Evolutionary conservation across 2,888 invertebrate genomes (phyloP).

Genomic region (Falcaria lacertinaria): DNA sequence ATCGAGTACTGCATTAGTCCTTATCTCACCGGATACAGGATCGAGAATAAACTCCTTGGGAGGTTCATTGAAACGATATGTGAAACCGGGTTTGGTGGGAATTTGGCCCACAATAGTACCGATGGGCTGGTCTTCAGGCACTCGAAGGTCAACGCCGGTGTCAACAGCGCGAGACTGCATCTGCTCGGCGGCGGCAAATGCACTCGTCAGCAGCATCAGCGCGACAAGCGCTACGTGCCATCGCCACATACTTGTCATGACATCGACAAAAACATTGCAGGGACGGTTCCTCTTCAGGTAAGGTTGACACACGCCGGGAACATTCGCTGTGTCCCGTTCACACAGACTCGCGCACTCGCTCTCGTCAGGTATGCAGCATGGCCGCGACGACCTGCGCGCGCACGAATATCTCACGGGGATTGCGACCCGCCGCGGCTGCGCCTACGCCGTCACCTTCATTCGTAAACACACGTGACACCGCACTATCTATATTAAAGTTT

Average conservation of each 20-base stretch:
- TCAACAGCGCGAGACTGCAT: slow-evolving; percentile 95
- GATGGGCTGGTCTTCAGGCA: slow-evolving; percentile 90
- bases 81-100: slow-evolving; percentile 91
- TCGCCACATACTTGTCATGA: slow-evolving; percentile 72
- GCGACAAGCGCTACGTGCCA: slow-evolving; percentile 72
- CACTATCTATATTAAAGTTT: slow-evolving; percentile 48
- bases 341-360: slow-evolving; percentile 72
- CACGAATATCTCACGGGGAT: slow-evolving; percentile 77
- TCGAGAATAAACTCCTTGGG: slow-evolving; percentile 92
- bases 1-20: slow-evolving; percentile 90
- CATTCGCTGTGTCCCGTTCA: slow-evolving; percentile 70
- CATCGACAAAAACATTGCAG: slow-evolving; percentile 65
- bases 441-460: slow-evolving; percentile 75
- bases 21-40: slow-evolving; percentile 90
- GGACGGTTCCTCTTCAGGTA: slow-evolving; percentile 58
- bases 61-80: slow-evolving; percentile 95
- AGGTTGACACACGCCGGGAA: slow-evolving; percentile 56
- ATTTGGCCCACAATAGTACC: slow-evolving; percentile 93
- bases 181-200: slow-evolving; percentile 73
- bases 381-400: slow-evolving; percentile 76
- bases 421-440: slow-evolving; percentile 69
- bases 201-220: slow-evolving; percentile 62
- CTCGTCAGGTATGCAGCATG: slow-evolving; percentile 79
- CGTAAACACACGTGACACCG: slow-evolving; percentile 76
- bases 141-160: slow-evolving; percentile 91